Percentiles rank a stretch among this genome's conserved stretches.
phyloP scores from a whole-genome alignment of 2,797 vertebrate species.

The Xenops minutus region DNA sequence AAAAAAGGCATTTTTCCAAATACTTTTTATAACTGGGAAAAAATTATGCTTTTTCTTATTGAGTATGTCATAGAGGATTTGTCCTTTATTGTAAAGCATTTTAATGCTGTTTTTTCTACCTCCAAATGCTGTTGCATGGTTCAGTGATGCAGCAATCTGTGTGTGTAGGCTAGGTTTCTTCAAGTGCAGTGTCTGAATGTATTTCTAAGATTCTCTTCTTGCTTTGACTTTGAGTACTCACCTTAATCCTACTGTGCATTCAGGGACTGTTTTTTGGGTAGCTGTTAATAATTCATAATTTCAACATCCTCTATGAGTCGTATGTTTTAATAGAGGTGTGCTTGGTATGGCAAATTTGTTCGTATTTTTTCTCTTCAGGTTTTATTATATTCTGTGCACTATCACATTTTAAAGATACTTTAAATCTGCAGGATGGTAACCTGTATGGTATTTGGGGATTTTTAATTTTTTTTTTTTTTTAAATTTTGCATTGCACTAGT shows the following conservation, averaged over 20 bases:
- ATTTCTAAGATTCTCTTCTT: not conserved
- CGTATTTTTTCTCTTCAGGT: not conserved
- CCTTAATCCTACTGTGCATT: not conserved
- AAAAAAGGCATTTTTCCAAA: slow-evolving; percentile 37
- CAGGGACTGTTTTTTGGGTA: not conserved
- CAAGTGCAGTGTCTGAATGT: not conserved
- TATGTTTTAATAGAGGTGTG: not conserved
- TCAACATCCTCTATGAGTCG: not conserved
- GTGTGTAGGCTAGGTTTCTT: not conserved
- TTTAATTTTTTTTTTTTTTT: no score
- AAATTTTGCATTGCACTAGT: not conserved
- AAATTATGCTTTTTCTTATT: slow-evolving; percentile 32
- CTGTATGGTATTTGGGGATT: not conserved
- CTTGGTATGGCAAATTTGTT: not conserved
- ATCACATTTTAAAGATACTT: not conserved
- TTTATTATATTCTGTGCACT: not conserved
- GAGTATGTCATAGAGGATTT: slow-evolving; percentile 6
- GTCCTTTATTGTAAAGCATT: not conserved
- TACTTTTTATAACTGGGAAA: slow-evolving; percentile 1
- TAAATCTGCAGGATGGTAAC: not conserved
- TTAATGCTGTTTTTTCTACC: not conserved
- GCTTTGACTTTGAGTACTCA: not conserved
- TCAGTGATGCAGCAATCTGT: not conserved
- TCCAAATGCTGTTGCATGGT: not conserved
- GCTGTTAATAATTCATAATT: not conserved